Base-by-base conservation (phyloP, 1,140 invertebrate species). In the Temnothorax nylanderi region DNA sequence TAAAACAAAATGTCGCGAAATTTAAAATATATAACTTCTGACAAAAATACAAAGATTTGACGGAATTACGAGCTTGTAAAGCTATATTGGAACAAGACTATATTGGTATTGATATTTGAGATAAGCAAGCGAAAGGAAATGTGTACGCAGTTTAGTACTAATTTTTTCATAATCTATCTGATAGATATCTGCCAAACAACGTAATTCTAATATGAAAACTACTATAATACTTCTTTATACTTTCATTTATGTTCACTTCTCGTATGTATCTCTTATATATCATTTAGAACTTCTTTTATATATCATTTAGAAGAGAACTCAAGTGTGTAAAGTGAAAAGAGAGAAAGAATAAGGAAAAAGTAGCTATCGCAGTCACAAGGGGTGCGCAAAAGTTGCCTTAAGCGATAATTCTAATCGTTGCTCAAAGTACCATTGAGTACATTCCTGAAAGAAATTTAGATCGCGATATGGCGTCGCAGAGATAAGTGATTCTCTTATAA, bases 381-480 rank as follows among this genome's bases (percentile, higher is more conserved):
- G 62, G 32, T 76, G 76, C 32, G 82, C 47, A 64, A 86, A 86
- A 88, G 74, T 82, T 91, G 89, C 90, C 90, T 91, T 90, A 88
- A 90, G 71, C 81, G 82, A 85, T 74, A 85, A 85, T 88, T 86
- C 56, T 85, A 91, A 87, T 74, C 44, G 74, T 89, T 91, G 85
- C 87, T 91, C 87, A 91, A 91, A 64, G 84, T 91, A 90, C 58
- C 44, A 64, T 60, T 60, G 84, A 88, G 84, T 90, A 90, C 87
- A 91, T 80, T 90, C 77, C 74, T 85, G 64, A 77, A 54, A 60
- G 80, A 85, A 80, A 72, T 56, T 60, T 86, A 86, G 54, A 89
- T 89, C 34, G 56, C 56, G 47, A 77, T 56, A 60, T 60, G 62
- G 16, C 37, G 26, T 76, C 44, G 47, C 77, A 47, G 41, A 64